Base-by-base conservation (phyloP, 2,113 vertebrate species). In the Rutilus rutilus region DNA sequence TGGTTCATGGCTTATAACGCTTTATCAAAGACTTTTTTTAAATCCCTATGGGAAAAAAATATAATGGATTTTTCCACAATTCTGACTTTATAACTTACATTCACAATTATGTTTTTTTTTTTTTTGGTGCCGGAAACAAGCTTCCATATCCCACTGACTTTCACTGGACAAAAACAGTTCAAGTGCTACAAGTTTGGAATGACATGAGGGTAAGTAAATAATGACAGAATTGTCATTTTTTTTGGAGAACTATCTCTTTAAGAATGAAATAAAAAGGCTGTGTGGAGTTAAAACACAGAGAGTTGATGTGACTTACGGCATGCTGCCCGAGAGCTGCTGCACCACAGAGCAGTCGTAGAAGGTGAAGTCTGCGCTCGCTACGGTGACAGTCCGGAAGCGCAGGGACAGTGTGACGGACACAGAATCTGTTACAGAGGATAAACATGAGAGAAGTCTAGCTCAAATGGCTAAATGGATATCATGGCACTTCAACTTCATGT, bases 341-440 rank as follows among this genome's bases (percentile, higher is more conserved):
- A 97, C 95, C 2, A 96, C 93, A 86, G 91, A 91, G 87, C 98
- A 99, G 94, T 98, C 97, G 71, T 97, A 99, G 93, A 99, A 97
- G 90, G 95, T 97, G 92, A 99, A 97, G 23, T 95, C 92, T 1
- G 94, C 93, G 62, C 93, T 94, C 19, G 95, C 94, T 25, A 99
- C 96, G 4, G 95, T 93, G 84, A 98, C 95, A 0, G 95, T 89
- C n/a, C 94, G 92, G 87, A 98, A 97, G 78, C 96, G 96, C 87
- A 99, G 95, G 36, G 96, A 95, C 67, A 99, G 92, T 12, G 91
- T 94, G 92, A 97, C 94, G 21, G 95, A 95, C 86, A 98, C 90
- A 15, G 96, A 97, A 88, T 99, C 98, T 99, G 95, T 89, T 14
- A 50, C 15, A 65, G 76, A 33, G 85, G 30, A 50, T 2, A 78